Percentiles rank a stretch among this genome's conserved stretches.
Conservation (phyloP, 2,113 vertebrate genomes). For the Halcyon malimbica region DNA sequence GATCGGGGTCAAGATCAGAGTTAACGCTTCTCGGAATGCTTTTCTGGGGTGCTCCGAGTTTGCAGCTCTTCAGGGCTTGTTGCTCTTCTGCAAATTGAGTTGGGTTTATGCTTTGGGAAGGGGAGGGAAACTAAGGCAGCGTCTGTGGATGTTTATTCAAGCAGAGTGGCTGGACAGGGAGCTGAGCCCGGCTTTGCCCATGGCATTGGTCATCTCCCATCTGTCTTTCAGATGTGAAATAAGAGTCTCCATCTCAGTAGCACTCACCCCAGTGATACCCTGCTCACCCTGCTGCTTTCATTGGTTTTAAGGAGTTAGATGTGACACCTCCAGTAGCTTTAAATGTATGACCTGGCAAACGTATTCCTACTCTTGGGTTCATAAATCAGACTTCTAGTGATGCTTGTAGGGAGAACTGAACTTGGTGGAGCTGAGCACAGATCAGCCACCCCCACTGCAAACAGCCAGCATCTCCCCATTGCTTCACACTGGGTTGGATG, state of each 20-base stretch:
- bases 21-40: accelerated
- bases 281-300: accelerated
- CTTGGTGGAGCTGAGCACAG: neutral
- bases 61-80: neutral
- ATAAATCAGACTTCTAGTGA: neutral
- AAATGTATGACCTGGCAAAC: accelerated
- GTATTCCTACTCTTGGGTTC: neutral
- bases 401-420: neutral
- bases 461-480: accelerated
- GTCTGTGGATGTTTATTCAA: accelerated
- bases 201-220: accelerated
- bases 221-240: neutral
- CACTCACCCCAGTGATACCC: neutral
- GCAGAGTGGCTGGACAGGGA: accelerated
- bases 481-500: accelerated
- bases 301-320: neutral
- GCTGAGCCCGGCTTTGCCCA: accelerated
- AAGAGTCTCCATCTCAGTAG: accelerated
- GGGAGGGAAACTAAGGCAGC: neutral
- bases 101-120: neutral
- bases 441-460: accelerated
- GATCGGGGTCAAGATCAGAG: accelerated
- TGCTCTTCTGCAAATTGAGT: neutral
- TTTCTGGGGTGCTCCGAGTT: neutral
- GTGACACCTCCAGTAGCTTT: neutral